Percentiles rank a stretch among this genome's conserved stretches.
phyloP scores from a whole-genome alignment of 2,797 vertebrate species.

The Liparis tanakae region DNA sequence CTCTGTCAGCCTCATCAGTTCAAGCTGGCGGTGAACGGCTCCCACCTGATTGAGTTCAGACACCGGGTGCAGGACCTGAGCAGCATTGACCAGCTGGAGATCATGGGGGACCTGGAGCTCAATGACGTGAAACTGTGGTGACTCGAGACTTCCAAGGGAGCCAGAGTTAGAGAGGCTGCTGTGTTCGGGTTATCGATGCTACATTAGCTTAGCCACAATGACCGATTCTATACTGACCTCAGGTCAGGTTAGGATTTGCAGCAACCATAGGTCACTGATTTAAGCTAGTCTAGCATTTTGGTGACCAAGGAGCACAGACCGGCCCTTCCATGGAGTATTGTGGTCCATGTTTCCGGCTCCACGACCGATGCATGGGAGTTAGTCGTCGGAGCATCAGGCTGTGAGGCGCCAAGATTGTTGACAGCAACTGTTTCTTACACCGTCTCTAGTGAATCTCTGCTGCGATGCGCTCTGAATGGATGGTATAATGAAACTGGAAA shows the following conservation, averaged over 20 bases:
- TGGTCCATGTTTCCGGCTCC: conserved; percentile 18
- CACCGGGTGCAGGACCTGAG: conserved; percentile 92
- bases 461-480: conserved; percentile 40
- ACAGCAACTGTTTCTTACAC: conserved; percentile 52
- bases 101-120: conserved; percentile 89
- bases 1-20: conserved; percentile 90
- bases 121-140: conserved; percentile 90
- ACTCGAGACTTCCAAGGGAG: conserved; percentile 15
- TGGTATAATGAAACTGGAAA: conserved; percentile 44
- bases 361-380: conserved; percentile 59
- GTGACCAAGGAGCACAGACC: conserved; percentile 11
- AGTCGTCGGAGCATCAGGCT: conserved; percentile 37
- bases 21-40: conserved; percentile 93
- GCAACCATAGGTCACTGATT: conserved; percentile 29
- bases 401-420: conserved; percentile 58
- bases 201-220: conserved; percentile 48
- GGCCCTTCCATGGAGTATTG: conserved; percentile 6
- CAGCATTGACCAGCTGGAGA: conserved; percentile 87
- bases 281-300: conserved; percentile 51
- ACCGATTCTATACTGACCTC: conserved; percentile 23
- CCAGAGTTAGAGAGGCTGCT: not conserved
- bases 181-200: conserved; percentile 40
- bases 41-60: conserved; percentile 91
- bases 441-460: conserved; percentile 55
- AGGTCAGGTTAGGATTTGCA: conserved; percentile 13